Percentiles rank a stretch among this genome's conserved stretches.
Conservation (phyloP, 2,797 vertebrate genomes). For the Clarias pachynema region DNA sequence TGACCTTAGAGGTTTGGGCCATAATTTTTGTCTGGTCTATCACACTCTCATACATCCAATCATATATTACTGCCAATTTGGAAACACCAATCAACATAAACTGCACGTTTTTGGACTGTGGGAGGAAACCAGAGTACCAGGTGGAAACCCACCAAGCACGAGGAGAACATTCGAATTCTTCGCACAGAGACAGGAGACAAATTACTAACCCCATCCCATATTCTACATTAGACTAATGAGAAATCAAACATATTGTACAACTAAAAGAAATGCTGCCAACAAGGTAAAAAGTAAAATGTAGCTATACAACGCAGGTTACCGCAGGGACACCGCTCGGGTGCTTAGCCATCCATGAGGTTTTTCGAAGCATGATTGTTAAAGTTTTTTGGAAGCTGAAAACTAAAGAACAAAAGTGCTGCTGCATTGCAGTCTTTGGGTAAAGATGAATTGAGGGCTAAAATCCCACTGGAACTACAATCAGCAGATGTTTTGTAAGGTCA, state of each 20-base stretch:
- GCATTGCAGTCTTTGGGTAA: neutral
- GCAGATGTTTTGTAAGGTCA: neutral
- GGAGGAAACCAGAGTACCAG: too few relatives aligned
- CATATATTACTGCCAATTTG: too few relatives aligned
- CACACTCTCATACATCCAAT: too few relatives aligned
- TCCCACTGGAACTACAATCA: neutral
- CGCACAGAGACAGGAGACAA: too few relatives aligned
- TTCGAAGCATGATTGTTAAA: neutral
- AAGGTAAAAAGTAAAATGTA: neutral
- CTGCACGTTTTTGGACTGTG: too few relatives aligned
- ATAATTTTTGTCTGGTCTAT: neutral
- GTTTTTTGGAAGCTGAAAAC: neutral
- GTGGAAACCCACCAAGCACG: too few relatives aligned
- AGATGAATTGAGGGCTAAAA: neutral
- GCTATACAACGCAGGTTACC: neutral
- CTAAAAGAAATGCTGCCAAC: neutral
- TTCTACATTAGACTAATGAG: neutral
- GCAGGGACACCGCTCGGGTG: neutral
- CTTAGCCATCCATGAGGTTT: neutral
- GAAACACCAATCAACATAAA: too few relatives aligned
- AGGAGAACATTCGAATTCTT: too few relatives aligned
- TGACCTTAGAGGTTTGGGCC: neutral
- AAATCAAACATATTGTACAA: neutral
- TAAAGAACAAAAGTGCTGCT: neutral
- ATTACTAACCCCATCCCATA: too few relatives aligned